Evolutionary conservation across 37 sponge, comb jelly and placozoan genomes (phyloP).

Genomic region (Oscarella lobularis): DNA sequence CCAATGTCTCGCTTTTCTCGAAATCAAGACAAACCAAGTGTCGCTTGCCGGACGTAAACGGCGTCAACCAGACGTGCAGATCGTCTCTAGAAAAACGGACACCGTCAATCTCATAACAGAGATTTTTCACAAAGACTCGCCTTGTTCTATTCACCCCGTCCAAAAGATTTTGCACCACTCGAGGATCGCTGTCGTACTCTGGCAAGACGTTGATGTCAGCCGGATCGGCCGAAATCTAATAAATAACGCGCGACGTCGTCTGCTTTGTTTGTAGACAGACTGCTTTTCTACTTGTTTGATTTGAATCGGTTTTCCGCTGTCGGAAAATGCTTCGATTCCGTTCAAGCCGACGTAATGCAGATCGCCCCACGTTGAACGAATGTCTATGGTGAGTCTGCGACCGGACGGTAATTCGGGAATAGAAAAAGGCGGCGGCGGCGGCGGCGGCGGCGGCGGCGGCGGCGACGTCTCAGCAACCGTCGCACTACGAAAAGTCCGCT

Average conservation of each 20-base stretch:
- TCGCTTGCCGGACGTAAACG: constrained; percentile 60
- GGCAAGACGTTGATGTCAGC: constrained; percentile 87
- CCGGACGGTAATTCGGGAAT: constrained; percentile 77
- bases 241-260: background rate
- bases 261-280: background rate
- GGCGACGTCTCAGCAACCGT: background rate
- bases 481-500: background rate
- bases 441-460: too few relatives aligned
- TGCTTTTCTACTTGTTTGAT: constrained; percentile 7
- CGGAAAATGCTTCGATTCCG: constrained; percentile 82
- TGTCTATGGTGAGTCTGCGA: constrained; percentile 41
- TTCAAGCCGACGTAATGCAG: constrained; percentile 87
- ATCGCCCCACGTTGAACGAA: constrained; percentile 92
- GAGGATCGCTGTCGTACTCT: constrained; percentile 72
- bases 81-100: too few relatives aligned
- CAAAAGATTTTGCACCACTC: constrained; percentile 74
- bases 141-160: constrained; percentile 82
- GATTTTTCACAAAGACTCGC: constrained; percentile 9
- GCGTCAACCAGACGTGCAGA: constrained; percentile 98
- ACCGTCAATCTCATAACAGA: constrained; percentile 2
- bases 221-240: constrained; percentile 81
- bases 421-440: constrained; percentile 13
- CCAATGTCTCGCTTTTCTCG: constrained; percentile 21
- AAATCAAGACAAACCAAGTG: constrained; percentile 63
- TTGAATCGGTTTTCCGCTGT: constrained; percentile 35